Evolutionary conservation across 2,797 vertebrate species (phyloP).

Genomic region (Okamejei kenojei): DNA sequence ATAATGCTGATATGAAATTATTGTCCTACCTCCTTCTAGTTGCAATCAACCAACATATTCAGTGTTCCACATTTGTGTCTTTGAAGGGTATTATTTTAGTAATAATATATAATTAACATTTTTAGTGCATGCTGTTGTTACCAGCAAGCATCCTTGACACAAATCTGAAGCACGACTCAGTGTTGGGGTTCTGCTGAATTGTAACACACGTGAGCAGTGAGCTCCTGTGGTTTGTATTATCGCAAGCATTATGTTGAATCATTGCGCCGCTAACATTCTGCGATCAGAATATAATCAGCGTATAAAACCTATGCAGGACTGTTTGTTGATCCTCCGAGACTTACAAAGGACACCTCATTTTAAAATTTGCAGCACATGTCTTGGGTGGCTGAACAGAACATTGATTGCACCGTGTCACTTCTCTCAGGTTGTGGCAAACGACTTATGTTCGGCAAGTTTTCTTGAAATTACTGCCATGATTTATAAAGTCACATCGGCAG

Average conservation of each 20-base stretch:
- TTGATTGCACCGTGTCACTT: neutral
- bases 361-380: slow-evolving; percentile 8
- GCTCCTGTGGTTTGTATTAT: slow-evolving; percentile 13
- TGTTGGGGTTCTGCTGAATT: neutral
- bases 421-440: neutral
- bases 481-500: slow-evolving; percentile 23
- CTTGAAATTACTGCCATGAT: slow-evolving; percentile 12
- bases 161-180: neutral
- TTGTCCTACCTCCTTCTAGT: neutral
- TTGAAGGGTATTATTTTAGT: neutral
- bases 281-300: neutral
- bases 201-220: neutral
- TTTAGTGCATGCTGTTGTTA: neutral
- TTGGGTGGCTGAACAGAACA: slow-evolving; percentile 25
- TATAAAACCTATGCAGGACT: slow-evolving; percentile 2
- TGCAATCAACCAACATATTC: neutral
- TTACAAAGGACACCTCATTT: slow-evolving; percentile 21
- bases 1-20: neutral
- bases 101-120: neutral
- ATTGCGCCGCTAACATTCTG: neutral
- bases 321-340: neutral
- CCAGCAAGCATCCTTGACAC: neutral
- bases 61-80: neutral
- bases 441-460: slow-evolving; percentile 24
- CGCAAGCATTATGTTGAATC: neutral